A percentile compares a stretch with the other conserved stretches of the same genome.
These are phyloP conservation scores for Bostrychus sinensis DNA, from an alignment of 2,113 vertebrate genomes.

Conservation along the genomic window DNA sequence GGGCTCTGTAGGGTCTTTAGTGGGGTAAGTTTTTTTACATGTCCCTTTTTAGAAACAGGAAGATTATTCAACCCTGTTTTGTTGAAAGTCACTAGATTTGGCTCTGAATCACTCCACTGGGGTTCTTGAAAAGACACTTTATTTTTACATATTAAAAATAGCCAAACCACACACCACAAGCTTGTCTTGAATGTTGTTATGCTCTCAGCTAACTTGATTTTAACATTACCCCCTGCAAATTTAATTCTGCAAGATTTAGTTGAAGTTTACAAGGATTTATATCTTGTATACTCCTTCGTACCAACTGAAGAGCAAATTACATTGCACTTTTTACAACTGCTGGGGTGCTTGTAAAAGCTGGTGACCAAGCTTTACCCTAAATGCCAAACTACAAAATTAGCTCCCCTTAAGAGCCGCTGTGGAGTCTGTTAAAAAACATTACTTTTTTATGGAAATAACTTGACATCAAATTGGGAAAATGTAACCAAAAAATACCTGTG, in stretches of 20 bases:
- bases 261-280: too few species aligned
- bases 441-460: neutral
- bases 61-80: neutral
- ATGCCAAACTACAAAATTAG: neutral
- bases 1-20: conserved; percentile 65
- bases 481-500: neutral
- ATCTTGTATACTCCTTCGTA: too few species aligned
- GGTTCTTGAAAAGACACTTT: too few species aligned
- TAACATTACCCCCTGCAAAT: too few species aligned
- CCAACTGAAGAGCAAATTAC: neutral
- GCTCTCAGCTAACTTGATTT: too few species aligned
- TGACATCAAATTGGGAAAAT: too few species aligned
- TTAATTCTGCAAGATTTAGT: too few species aligned
- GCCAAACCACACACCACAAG: too few species aligned
- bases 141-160: neutral
- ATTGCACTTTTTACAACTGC: neutral
- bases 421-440: neutral
- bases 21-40: conserved; percentile 29
- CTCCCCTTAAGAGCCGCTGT: neutral
- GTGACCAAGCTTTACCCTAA: neutral
- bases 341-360: neutral
- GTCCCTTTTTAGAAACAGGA: neutral
- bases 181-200: too few species aligned
- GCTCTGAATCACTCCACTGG: too few species aligned
- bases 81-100: too few species aligned